A percentile compares a stretch with the other conserved stretches of the same genome.
Conservation (phyloP, 2,888 invertebrate species). For the Yponomeuta malinellus region DNA sequence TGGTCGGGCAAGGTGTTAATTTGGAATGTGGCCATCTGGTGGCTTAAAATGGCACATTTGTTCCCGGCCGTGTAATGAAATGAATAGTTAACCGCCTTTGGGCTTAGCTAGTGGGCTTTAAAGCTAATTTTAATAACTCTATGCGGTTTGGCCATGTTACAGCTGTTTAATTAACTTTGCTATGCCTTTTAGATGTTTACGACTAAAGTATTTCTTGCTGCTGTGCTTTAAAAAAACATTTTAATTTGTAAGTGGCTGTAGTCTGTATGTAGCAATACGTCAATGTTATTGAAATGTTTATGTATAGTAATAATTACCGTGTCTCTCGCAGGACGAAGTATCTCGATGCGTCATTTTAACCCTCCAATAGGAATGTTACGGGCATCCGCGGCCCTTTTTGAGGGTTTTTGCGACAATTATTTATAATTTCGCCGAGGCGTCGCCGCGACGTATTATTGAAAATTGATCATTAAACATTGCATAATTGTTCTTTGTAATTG, state of each 20-base stretch:
- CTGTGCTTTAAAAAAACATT: background rate
- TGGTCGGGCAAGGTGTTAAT: slow-evolving; percentile 19
- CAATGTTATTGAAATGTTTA: no score
- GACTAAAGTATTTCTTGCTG: background rate
- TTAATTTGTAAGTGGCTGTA: background rate
- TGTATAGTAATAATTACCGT: no score
- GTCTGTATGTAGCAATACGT: no score
- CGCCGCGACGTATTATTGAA: slow-evolving; percentile 8
- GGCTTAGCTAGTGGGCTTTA: background rate
- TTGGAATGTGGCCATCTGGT: slow-evolving; percentile 17
- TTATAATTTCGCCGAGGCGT: slow-evolving; percentile 6
- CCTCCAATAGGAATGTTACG: slow-evolving; percentile 4
- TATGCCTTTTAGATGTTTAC: background rate
- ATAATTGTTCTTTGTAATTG: background rate
- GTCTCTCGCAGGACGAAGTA: background rate
- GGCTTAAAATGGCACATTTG: slow-evolving; percentile 14
- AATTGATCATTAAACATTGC: background rate
- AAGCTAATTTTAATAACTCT: background rate
- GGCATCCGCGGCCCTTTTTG: slow-evolving; percentile 11
- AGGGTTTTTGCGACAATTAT: slow-evolving; percentile 10
- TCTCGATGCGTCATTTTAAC: slow-evolving; percentile 6
- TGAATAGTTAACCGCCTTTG: background rate
- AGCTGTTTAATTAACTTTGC: background rate
- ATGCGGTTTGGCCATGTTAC: background rate
- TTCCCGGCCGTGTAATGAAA: background rate